Base-by-base conservation (phyloP, 2,113 vertebrate genomes). In the Silurus glanis region DNA sequence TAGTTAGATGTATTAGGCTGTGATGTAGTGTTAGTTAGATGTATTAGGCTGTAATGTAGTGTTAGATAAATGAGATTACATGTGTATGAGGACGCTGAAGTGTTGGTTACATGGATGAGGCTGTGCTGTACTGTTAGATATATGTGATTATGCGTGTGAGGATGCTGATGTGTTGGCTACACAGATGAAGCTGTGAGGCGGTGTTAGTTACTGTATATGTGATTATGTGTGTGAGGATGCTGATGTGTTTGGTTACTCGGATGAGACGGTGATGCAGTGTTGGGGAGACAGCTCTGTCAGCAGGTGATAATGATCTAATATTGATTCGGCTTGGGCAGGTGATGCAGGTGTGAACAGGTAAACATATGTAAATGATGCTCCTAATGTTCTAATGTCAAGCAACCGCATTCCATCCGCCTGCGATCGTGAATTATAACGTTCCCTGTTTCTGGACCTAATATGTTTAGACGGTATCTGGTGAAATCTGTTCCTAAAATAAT, bases 401-500 rank as follows among this genome's bases (percentile, higher is more conserved):
- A 76, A 19, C 4, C 71, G 49, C 21, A 23, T 51, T 49, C 4
- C 3, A 23, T 23, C 23, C 49, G 4, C n/a, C 13, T 28, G 53
- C 23, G 16, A 6, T 55, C 10, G 9, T 53, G 47, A 17, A 75
- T 51, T 6, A 10, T 53, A 7, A 14, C 74, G 53, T 51, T 8
- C 21, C 5, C 4, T 12, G 10, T 55, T 78, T 55, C 21, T 10
- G 4, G 6, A 25, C 55, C 37, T 19, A 45, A 59, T 21, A 59
- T 59, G 25, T 16, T 55, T 17, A 28, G 25, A 28, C 47, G 53
- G 37, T 7, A 74, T 8, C 71, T 9, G 49, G 49, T 76, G 74
- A 55, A 21, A 76, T 76, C 49, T 25, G 74, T n/a, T 80, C 56
- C n/a, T 16, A 9, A 59, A 80, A 80, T 80, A 45, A 80, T 80